Evolutionary conservation across 2,888 invertebrate genomes (phyloP), one percentile per base, ranked within the genome.

Genomic region (Geotrupes spiniger): DNA sequence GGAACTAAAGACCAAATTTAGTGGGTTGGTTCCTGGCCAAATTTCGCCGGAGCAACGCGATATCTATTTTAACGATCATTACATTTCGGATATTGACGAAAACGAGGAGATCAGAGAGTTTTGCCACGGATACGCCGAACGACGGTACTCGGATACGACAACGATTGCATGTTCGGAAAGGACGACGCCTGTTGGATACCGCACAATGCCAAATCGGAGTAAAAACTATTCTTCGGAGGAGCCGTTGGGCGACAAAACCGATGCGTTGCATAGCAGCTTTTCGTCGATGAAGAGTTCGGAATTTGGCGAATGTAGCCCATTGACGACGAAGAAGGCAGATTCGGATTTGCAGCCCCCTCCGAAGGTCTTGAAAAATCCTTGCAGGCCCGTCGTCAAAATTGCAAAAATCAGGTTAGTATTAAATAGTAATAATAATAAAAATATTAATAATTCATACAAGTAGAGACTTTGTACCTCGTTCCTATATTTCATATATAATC

Each of bases 71-170:
- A 72, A 71, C 49, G 72, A 72, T 33, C 71, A 72, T 49, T 73
- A 72, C 58, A 73, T 73, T 53, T 72, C 71, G 5, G 72, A 73
- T 48, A 73, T 73, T 37, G 72, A 73, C 49, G 72, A 73, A 57
- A 71, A 72, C 49, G 72, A 72, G 54, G 71, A 71, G 46, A 69
- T 69, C 21, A 71, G 66, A 49, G 61, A 69, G 46, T 70, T 72
- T 51, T 53, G 63, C 3, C 61, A 59, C 36, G 65, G 65, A 47
- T 66, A 63, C 31, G 54, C 61, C 1, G 63, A 65, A 10, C 25
- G 55, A 9, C 39, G 57, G 5, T 52, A 53, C 29, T 57, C 57
- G 29, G 57, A 57, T 40, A 52, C 49, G 11, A 26, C 41, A 11
- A 42, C 41, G 3, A 33, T 46, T 10, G 28, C 38, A 5, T 41